Conservation (phyloP, 2,888 invertebrate species). For the Spicauda simplicius region DNA sequence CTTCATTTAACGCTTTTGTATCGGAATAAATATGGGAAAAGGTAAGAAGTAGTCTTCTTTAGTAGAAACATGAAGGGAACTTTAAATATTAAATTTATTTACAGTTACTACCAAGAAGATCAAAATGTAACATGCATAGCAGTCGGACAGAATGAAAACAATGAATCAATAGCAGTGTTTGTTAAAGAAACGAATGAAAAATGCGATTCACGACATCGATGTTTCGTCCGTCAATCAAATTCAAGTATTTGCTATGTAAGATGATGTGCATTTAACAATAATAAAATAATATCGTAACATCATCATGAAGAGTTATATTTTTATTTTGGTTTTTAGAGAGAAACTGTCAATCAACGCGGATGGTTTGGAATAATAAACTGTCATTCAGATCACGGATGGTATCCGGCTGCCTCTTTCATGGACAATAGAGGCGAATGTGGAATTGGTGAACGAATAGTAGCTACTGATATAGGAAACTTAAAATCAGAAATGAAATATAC, state of each 20-base stretch:
- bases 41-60: no score
- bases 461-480: conserved; percentile 82
- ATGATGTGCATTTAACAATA: conserved; percentile 32
- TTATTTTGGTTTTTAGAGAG: conserved; percentile 47
- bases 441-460: conserved; percentile 67
- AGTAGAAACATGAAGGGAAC: no score
- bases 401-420: conserved; percentile 88
- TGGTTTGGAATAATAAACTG: conserved; percentile 90
- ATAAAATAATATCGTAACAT: neutral
- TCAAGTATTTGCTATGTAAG: conserved; percentile 70
- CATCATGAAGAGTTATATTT: conserved; percentile 1
- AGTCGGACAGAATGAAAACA: conserved; percentile 81
- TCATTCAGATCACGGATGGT: conserved; percentile 87
- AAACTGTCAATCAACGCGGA: conserved; percentile 49
- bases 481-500: conserved; percentile 78
- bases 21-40: no score
- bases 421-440: conserved; percentile 85
- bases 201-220: conserved; percentile 82
- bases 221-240: conserved; percentile 74
- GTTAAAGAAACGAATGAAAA: conserved; percentile 75
- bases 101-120: conserved; percentile 58
- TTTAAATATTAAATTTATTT: conserved; percentile 39
- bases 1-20: no score
- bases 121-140: conserved; percentile 85
- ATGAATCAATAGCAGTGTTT: conserved; percentile 79